Conservation (phyloP, 1,140 invertebrate species). For the Drosophila pruinosa region DNA sequence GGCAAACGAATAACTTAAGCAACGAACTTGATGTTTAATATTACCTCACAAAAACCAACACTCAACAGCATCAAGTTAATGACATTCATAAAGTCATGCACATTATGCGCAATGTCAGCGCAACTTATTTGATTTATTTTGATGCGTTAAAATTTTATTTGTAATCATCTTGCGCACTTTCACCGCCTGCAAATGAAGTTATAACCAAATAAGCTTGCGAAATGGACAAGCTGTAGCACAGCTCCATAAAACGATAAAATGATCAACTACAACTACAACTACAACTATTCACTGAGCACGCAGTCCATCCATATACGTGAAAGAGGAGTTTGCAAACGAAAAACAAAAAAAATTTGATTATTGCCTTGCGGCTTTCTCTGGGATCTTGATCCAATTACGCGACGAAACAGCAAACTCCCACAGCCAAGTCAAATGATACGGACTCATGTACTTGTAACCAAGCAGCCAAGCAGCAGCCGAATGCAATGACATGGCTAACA, state of each 20-base stretch:
- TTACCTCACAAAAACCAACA: not conserved
- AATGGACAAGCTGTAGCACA: constrained; percentile 14
- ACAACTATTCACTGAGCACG: not conserved
- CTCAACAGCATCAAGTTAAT: constrained; percentile 31
- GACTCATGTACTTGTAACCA: not conserved
- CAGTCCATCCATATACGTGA: constrained; percentile 32
- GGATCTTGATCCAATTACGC: constrained; percentile 49
- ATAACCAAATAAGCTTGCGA: constrained; percentile 70
- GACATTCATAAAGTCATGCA: constrained; percentile 38
- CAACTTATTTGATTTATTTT: constrained; percentile 67
- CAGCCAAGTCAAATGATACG: constrained; percentile 21
- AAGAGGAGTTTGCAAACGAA: constrained; percentile 20
- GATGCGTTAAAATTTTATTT: constrained; percentile 38
- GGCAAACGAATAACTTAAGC: constrained; percentile 45
- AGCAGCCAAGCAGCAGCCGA: not conserved
- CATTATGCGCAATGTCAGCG: constrained; percentile 34
- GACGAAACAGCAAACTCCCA: constrained; percentile 57
- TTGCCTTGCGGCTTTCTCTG: constrained; percentile 41
- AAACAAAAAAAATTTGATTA: constrained; percentile 36
- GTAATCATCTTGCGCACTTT: constrained; percentile 33
- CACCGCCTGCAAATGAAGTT: constrained; percentile 64
- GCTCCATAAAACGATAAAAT: constrained; percentile 42
- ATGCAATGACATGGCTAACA: constrained; percentile 65
- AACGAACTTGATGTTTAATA: constrained; percentile 49
- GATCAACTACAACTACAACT: constrained; percentile 6